phyloP scores from a whole-genome alignment of 2,113 vertebrate species.

The Gobiocypris rarus region DNA sequence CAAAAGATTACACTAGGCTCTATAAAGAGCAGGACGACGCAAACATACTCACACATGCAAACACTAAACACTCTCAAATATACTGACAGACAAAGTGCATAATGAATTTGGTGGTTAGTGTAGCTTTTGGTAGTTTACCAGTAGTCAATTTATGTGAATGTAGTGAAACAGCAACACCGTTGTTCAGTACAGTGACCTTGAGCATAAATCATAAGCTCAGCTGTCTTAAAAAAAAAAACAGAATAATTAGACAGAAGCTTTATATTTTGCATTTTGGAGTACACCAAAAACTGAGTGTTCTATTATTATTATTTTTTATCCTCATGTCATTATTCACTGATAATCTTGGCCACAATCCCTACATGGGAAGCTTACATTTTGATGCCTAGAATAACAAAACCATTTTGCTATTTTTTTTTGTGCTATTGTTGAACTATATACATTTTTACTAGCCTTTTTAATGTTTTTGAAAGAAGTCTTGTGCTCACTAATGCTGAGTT shows the following conservation, averaged over 20 bases:
- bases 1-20: conserved; percentile 68
- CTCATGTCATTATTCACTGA: too few relatives aligned
- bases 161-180: background rate
- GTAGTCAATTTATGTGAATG: background rate
- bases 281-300: background rate
- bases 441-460: background rate
- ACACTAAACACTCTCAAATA: conserved; percentile 17
- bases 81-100: background rate
- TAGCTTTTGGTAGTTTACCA: background rate
- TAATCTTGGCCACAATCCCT: background rate
- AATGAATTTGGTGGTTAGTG: background rate
- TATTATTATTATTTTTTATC: background rate
- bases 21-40: conserved; percentile 59
- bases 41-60: conserved; percentile 35
- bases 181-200: background rate
- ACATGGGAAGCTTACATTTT: too few relatives aligned
- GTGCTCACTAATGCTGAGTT: too few relatives aligned
- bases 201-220: background rate
- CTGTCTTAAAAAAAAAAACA: background rate
- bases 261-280: background rate
- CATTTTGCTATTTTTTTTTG: too few relatives aligned
- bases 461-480: too few relatives aligned
- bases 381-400: background rate
- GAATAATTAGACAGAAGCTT: background rate
- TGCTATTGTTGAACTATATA: too few relatives aligned